Base-by-base conservation (phyloP, 2,888 invertebrate species). In the Papilio demoleus region DNA sequence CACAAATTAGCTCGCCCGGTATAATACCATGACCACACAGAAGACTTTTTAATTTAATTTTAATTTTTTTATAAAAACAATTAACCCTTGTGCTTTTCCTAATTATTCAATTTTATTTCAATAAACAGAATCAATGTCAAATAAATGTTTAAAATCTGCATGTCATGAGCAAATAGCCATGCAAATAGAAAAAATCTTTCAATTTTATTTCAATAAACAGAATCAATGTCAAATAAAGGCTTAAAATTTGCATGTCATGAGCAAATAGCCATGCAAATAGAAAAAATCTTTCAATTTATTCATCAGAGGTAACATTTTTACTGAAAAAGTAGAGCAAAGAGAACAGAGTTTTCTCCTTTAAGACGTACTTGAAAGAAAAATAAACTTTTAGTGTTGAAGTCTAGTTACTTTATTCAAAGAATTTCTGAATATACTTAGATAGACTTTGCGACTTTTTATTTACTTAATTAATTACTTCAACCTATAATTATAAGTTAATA, bases 331-430 rank as follows among this genome's bases (percentile, higher is more conserved):
- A 64, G 45, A 60, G 40, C n/a, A 63, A 63, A 47, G 50, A 60
- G 58, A 67, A 67, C 40, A 64, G 47, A 59, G 38, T 68, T 64
- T 56, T 31, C 38, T 9, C 27, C 59, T 64, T 68, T 50, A 59
- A 68, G 50, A 60, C 38, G 6, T 40, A 50, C 50, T 65, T 64
- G 36, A 56, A 56, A 56, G 63, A 60, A 65, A 68, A 68, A 59
- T 40, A 40, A 53, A 53, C 50, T 59, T 60, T 60, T 60, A 50
- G 47, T 59, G 53, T 60, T 53, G 40, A 36, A 68, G 40, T 65
- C 50, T 64, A 58, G 45, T 31, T 64, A 68, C 59, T 58, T 42
- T 40, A 53, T 65, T 50, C 11, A 60, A 68, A 60, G 50, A 34
- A 60, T 50, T 64, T 65, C 40, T 65, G 22, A 61, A 65, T 59